Evolutionary conservation across 2,797 vertebrate species (phyloP).

Genomic region (Taeniopygia guttata): DNA sequence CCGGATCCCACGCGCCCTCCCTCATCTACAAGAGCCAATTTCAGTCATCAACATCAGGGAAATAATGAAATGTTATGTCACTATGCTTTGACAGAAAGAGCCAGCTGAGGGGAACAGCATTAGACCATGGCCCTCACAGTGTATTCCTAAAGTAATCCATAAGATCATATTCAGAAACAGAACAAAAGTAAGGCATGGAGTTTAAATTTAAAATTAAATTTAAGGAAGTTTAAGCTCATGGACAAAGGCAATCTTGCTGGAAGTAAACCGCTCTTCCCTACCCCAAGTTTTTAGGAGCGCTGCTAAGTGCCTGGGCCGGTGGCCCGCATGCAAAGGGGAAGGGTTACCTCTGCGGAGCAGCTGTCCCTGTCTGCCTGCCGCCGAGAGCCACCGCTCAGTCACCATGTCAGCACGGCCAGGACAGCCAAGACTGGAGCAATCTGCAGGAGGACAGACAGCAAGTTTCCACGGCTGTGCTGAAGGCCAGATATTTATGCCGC

Average conservation of each 20-base stretch:
- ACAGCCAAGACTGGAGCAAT: background rate
- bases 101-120: background rate
- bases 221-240: background rate
- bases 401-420: constrained; percentile 24
- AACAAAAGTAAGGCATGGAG: background rate
- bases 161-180: background rate
- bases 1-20: background rate
- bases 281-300: background rate
- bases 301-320: background rate
- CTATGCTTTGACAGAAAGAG: background rate
- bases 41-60: background rate
- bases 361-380: constrained; percentile 41
- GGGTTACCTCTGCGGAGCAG: constrained; percentile 69
- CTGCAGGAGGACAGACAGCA: constrained; percentile 50
- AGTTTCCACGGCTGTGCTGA: constrained; percentile 8
- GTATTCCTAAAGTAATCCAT: background rate
- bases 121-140: background rate
- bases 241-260: background rate
- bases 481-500: constrained; percentile 45
- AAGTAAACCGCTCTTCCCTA: background rate
- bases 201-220: background rate
- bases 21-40: background rate
- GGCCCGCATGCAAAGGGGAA: background rate
- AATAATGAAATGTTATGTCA: background rate
- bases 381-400: constrained; percentile 17